Conservation (phyloP, 2,113 vertebrate species). For the Ginglymostoma cirratum region DNA sequence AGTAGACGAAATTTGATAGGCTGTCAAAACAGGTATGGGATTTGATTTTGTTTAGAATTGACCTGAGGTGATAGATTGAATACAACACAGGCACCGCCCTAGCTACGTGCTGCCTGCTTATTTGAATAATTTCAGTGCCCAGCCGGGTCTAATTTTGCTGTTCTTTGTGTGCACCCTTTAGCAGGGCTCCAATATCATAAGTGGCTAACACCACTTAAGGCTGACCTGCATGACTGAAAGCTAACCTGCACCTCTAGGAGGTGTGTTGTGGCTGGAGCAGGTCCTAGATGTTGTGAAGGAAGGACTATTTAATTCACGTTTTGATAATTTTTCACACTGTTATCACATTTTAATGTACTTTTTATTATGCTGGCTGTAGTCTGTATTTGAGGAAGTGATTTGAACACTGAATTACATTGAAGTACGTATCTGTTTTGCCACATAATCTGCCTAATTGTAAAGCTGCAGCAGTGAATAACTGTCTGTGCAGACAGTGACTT, state of each 20-base stretch:
- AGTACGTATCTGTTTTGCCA: background rate
- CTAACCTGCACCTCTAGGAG: background rate
- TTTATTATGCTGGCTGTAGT: background rate
- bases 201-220: background rate
- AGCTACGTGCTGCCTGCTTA: too few relatives aligned
- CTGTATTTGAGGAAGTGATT: background rate
- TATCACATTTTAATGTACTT: background rate
- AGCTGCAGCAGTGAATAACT: background rate
- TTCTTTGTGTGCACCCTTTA: too few relatives aligned
- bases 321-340: too few relatives aligned
- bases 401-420: background rate
- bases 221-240: background rate
- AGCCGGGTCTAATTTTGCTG: too few relatives aligned
- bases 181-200: too few relatives aligned
- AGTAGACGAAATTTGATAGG: too few relatives aligned
- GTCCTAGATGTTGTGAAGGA: background rate
- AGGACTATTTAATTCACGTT: background rate
- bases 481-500: background rate
- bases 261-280: background rate
- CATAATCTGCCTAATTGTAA: background rate
- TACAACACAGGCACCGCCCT: too few relatives aligned
- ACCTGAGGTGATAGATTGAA: too few relatives aligned
- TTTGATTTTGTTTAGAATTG: too few relatives aligned
- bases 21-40: too few relatives aligned
- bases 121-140: too few relatives aligned